Evolutionary conservation across 2,888 invertebrate species (phyloP), one percentile per base, ranked within the genome.

Genomic region (Dione juno): DNA sequence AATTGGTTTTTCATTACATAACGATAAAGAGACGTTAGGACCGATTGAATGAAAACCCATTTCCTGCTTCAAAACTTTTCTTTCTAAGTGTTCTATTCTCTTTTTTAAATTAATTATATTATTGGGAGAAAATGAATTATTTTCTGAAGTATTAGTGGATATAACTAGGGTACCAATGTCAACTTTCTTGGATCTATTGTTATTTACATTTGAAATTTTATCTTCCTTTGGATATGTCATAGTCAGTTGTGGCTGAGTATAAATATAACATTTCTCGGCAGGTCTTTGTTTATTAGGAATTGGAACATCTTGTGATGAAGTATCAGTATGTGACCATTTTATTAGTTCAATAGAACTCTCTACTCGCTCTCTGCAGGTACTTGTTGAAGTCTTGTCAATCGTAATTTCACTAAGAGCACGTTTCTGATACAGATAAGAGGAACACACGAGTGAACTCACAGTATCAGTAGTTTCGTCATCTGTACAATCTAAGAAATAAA

Each of bases 31-130:
- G 74, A 85, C 71, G 73, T 85, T 84, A 74, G 86, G 85, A 78
- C 88, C 85, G 69, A 89, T 79, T 63, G 86, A 84, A 76, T 86
- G 87, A 79, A 89, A 86, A 70, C 89, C 86, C 88, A 87, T 89
- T 81, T 90, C 90, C 82, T 90, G 91, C 77, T 77, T 82, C 66
- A 87, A 78, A 78, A 90, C 77, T 83, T 88, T 90, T 75, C 82
- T 84, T 77, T 91, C 89, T 77, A 92, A 81, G 54, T 85, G 75
- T 75, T 89, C 83, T 74, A 92, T 83, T 82, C 87, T 84, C 77
- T 85, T 86, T 70, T 84, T 79, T 72, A 90, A 80, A 71, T 82
- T 84, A 48, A 79, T 76, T 67, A 90, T 79, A 57, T 81, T 80
- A 66, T 75, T 78, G 74, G 74, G 70, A 52, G 82, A 79, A 63